These are phyloP conservation scores for Poicephalus meyeri DNA, from an alignment of 2,113 vertebrate genomes.

Conservation along the genomic window DNA sequence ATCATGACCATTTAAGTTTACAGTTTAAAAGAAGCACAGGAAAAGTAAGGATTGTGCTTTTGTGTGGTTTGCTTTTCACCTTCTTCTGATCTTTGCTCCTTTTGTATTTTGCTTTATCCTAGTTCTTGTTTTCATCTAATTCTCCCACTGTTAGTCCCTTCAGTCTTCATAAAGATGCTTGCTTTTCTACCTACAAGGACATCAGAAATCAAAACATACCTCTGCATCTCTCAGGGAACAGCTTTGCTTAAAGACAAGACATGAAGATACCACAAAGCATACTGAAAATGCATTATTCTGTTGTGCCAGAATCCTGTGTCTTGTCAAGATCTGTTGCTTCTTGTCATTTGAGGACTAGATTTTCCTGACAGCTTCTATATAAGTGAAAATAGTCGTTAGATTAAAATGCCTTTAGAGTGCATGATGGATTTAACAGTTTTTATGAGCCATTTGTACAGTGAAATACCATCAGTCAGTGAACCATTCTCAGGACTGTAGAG, in stretches of 20 bases:
- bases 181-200: neutral
- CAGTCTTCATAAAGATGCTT: neutral
- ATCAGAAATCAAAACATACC: neutral
- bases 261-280: neutral
- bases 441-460: constrained; percentile 31
- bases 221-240: neutral
- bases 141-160: neutral
- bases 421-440: constrained; percentile 55
- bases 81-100: neutral
- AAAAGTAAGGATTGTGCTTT: neutral
- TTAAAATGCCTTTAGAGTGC: constrained; percentile 48
- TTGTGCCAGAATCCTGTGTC: neutral
- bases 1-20: neutral
- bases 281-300: neutral
- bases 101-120: neutral
- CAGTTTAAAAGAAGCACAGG: neutral
- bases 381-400: constrained; percentile 56
- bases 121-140: neutral
- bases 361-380: constrained; percentile 16
- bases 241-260: neutral
- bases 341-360: constrained; percentile 27
- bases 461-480: constrained; percentile 44
- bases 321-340: constrained; percentile 16
- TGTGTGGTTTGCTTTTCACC: neutral
- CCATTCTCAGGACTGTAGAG: neutral